Evolutionary conservation across 2,888 invertebrate species (phyloP), one percentile per base, ranked within the genome.

Genomic region (Heliconius ismenius): DNA sequence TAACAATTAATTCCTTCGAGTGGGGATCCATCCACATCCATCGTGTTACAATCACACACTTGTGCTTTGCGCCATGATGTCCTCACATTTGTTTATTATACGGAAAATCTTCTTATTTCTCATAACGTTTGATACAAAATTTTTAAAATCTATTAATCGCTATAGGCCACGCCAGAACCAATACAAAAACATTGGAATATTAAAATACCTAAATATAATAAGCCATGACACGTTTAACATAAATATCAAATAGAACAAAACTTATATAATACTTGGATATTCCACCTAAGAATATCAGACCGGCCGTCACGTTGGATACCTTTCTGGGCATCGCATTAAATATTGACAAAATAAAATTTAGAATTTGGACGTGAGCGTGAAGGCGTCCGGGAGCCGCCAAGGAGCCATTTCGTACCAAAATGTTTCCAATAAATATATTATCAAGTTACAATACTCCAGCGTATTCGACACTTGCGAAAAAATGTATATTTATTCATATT

Each of bases 301-400:
- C n/a, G 13, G 3, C 26, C 70, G 70, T 58, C 58, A 58, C 32
- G n/a, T 54, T 54, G n/a, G n/a, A 32, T 58, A 70, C 70, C 80
- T 84, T 83, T 85, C 85, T 85, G 85, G 86, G 85, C 85, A 88
- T 90, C 91, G 86, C 91, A 93, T 94, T 93, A 94, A 93, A 93
- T 93, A 94, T 94, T 93, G 89, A 94, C 91, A 91, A 91, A 91
- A 92, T 93, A 93, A 93, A 94, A 92, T 93, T 93, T 91, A 91
- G 88, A 93, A 92, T 90, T 86, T 85, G 89, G 90, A 91, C 92
- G 89, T 89, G 89, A 82, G 86, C 84, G 90, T 90, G 89, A 89
- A 86, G 87, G 88, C 88, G 87, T 89, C 86, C 84, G 83, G 84
- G 87, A 89, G 85, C 90, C 90, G 88, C 90, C 88, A 85, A 89